Conservation (phyloP, 2,113 vertebrate genomes). For the Loxodonta africana region DNA sequence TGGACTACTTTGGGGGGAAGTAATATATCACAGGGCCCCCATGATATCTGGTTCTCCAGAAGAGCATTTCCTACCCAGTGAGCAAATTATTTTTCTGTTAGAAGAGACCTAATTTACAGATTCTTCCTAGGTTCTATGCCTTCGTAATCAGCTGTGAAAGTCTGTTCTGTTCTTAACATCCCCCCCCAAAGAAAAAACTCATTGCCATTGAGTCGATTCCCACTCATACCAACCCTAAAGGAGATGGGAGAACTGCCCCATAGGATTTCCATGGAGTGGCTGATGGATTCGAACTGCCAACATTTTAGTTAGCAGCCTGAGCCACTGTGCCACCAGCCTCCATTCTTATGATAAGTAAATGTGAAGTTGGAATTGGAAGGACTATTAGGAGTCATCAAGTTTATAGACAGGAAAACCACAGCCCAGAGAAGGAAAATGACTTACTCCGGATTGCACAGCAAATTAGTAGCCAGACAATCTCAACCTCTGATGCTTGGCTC, state of each 20-base stretch:
- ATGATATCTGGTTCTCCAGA: not conserved
- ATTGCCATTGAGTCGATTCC: no score
- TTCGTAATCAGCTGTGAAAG: not conserved
- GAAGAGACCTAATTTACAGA: not conserved
- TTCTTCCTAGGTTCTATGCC: not conserved
- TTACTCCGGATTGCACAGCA: slow-evolving; percentile 6
- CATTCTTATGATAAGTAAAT: not conserved
- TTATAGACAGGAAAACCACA: not conserved
- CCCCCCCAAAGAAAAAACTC: no score
- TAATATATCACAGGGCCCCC: not conserved
- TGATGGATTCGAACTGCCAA: no score
- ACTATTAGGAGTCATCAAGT: slow-evolving; percentile 2
- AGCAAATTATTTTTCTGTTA: not conserved
- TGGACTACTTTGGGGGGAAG: not conserved
- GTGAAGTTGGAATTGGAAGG: slow-evolving; percentile 61
- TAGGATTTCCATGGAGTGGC: no score
- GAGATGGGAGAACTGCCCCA: no score
- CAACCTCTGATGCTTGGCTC: not conserved
- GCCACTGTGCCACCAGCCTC: no score
- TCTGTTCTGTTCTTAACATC: not conserved
- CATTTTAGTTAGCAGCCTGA: no score
- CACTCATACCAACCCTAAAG: no score
- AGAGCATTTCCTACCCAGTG: not conserved
- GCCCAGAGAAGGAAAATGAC: slow-evolving; percentile 4
- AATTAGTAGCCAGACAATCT: not conserved